Base-by-base conservation (phyloP, 2,113 vertebrate species). In the Corvus moneduloides region DNA sequence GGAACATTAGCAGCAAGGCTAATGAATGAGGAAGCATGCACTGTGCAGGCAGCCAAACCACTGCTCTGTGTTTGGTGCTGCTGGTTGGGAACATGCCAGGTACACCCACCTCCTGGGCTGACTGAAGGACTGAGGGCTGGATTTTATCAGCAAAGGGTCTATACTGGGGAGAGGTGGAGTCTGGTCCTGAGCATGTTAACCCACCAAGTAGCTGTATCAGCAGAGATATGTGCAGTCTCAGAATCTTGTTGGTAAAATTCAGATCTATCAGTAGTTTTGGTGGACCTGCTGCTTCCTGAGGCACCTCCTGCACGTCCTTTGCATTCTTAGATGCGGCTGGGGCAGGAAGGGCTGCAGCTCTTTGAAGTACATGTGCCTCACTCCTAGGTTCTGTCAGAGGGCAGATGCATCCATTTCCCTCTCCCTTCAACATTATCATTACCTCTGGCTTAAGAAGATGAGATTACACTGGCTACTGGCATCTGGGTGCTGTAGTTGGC, bases 301-400 rank as follows among this genome's bases (percentile, higher is more conserved):
- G 54, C 8, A 9, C 37, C 19, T 67, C n/a, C 48, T 13, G 6
- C 16, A 13, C 0, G 9, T 9, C 1, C 0, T 41, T 74, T 44
- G 73, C 44, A n/a, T 10, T 28, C 32, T 19, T 6, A 22, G 5
- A 27, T 9, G 7, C 14, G 62, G 63, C 33, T 75, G n/a, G 8
- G 17, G 16, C 71, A 81, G 49, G 35, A 35, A 86, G 26, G 20
- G 19, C 61, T 91, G 74, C 30, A 82, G 61, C 9, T 74, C 35
- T 62, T n/a, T 18, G 24, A 49, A 58, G 51, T 79, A 46, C 22
- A 15, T 2, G 8, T 54, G 39, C 19, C 27, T 84, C 19, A 4
- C 37, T 74, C 58, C 46, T 7, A 17, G 18, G 27, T 43, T 81
- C 80, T 74, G 21, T 35, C 58, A 67, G 37, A 90, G 43, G 67